Base-by-base conservation (phyloP, 2,797 vertebrate species). In the Myotis findleyi region DNA sequence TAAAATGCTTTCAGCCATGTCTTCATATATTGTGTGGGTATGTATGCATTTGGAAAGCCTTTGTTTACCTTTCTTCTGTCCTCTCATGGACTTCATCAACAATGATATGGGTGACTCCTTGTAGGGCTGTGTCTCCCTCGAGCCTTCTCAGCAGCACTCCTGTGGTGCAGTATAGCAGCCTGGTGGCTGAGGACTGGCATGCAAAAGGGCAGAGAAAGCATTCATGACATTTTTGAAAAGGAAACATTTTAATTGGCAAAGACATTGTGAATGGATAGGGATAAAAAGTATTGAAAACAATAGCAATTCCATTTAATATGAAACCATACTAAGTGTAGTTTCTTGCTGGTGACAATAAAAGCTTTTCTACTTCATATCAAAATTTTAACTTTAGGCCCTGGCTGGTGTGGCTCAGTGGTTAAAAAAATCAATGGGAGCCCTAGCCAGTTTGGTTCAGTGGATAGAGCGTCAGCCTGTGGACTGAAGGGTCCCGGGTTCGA, bases 81-180 rank as follows among this genome's bases (percentile, higher is more conserved):
- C 99, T 98, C 97, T 99, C 99, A 0, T 99, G 99, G 94, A 99
- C 99, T 98, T 99, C 99, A 89, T 99, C 99, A 90, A 99, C 99
- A 47, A 99, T 99, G 93, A 99, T 97, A 14, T 99, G 99, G 5
- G 99, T 99, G 98, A 99, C 77, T 10, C 99, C 99, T 49, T 97
- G 98, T 7, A 99, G 98, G 94, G 99, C 98, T 0, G 98, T 90
- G 59, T 99, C 99, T 21, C 99, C 99, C 97, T 99, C 99, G 71
- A 99, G 98, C 64, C 99, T 99, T 96, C 99, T 98, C 94, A 99
- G 98, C 77, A 99, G 97, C 87, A 99, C 99, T 2, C 99, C 99
- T 1, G 99, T 99, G 90, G 99, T 99, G 98, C 99, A 99, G 98
- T 99, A 99, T 89, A 99, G 97, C 88, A 99, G 98, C 14, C 99